Conservation (phyloP, 1,140 invertebrate genomes). For the Bombyx mandarina region DNA sequence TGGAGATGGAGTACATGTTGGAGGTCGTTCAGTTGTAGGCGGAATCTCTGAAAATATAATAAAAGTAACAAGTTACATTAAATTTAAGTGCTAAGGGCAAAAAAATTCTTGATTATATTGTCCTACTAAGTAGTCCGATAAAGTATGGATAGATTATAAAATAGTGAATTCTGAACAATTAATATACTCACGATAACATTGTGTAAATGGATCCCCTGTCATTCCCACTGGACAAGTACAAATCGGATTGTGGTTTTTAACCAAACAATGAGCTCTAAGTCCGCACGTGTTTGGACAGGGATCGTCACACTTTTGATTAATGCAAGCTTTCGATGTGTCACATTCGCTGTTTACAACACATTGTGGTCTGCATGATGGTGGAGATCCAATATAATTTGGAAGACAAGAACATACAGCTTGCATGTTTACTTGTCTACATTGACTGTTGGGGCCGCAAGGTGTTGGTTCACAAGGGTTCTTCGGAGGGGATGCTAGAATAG, state of each 20-base stretch:
- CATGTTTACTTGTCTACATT: conserved; percentile 78
- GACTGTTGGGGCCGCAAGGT: conserved; percentile 84
- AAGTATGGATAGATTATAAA: conserved; percentile 1
- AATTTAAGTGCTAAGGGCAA: neutral
- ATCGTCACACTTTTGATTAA: conserved; percentile 84
- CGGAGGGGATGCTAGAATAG: conserved; percentile 70
- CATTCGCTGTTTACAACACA: conserved; percentile 85
- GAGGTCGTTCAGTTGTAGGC: conserved; percentile 73
- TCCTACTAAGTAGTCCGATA: neutral
- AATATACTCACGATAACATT: conserved; percentile 59
- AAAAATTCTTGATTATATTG: neutral
- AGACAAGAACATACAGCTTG: conserved; percentile 84
- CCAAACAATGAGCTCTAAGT: conserved; percentile 78
- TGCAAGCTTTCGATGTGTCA: conserved; percentile 77
- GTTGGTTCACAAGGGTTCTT: conserved; percentile 79
- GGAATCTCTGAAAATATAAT: conserved; percentile 39
- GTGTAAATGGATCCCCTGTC: conserved; percentile 81
- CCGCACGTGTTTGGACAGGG: conserved; percentile 87
- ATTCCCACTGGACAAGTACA: conserved; percentile 81
- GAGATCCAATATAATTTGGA: conserved; percentile 78
- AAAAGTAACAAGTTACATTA: neutral
- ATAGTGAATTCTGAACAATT: neutral
- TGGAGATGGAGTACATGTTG: conserved; percentile 82
- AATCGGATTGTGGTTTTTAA: conserved; percentile 78
- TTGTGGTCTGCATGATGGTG: conserved; percentile 81